Evolutionary conservation across 2,113 vertebrate genomes (phyloP), one percentile per base, ranked within the genome.

Genomic region (Capreolus pygargus): DNA sequence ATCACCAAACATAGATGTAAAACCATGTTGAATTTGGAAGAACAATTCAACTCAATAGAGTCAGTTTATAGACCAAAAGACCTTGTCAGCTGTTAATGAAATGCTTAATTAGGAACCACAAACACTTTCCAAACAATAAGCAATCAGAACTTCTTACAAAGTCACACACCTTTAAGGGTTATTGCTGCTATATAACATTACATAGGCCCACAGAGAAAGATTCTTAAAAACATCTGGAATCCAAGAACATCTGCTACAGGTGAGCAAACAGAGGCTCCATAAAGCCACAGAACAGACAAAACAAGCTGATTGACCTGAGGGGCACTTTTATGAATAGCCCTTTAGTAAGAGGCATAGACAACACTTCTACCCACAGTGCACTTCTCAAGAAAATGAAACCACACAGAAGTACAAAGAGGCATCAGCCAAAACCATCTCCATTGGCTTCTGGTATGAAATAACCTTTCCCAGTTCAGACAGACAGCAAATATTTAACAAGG

Each of bases 401-500:
- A 81, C 97, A 90, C 36, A 39, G 89, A 43, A 6, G 55, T 7
- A 92, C 91, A 95, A 91, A 87, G 83, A 91, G 30, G 23, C 79
- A 93, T 61, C 21, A 0, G 94, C 86, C 86, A n/a, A 85, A 95
- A 97, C 97, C 93, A 47, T 54, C 89, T 84, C 43, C 43, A 2
- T 55, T 89, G 93, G 88, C 89, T 27, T 91, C 94, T 58, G n/a
- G 98, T 97, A 28, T 47, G 94, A 95, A 98, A 92, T 88, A 91
- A 3, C 94, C 93, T 91, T 91, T 97, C 89, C 97, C 39, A 67
- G 11, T 84, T 97, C 98, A 99, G 98, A 98, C 99, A 99, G 99
- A 98, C 98, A 97, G 98, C 98, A 99, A 99, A 99, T 99, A 99
- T 98, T 99, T 98, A 97, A 98, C 92, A 45, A 96, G 28, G 86